Evolutionary conservation across 1,140 invertebrate genomes (phyloP), one percentile per base, ranked within the genome.

Genomic region (Drosophila ficusphila): DNA sequence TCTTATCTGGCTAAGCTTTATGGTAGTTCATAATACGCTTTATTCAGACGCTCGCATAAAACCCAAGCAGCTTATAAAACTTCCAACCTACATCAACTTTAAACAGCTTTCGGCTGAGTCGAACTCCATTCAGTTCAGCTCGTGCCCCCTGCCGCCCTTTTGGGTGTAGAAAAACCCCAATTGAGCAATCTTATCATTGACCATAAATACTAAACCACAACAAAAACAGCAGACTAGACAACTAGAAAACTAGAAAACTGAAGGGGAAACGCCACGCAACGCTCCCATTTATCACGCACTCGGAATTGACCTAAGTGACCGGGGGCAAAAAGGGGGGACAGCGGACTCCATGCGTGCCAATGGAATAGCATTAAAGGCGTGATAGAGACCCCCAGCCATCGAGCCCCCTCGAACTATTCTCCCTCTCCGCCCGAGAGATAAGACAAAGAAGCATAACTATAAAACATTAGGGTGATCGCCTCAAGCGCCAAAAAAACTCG

Each of bases 241-340:
- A n/a, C n/a, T n/a, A n/a, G n/a, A n/a, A n/a, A n/a, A n/a, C n/a
- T 52, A 53, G 23, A 27, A 31, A 8, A 27, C 42, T 23, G 53
- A 7, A 12, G 18, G 16, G n/a, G 14, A 58, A 11, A 56, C 70
- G 76, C 78, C 78, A 79, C 61, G 78, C 78, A 79, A 86, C 69
- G 76, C 73, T 51, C 62, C 81, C 82, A 88, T 86, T 86, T 86
- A 86, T 86, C 81, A 88, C 81, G 82, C 81, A 86, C 82, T 86
- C 68, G 52, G 51, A 70, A 70, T 42, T 86, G 81, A 86, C 82
- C 81, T 77, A 72, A 65, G 81, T 81, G 79, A 85, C 79, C 79
- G 81, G 39, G 52, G 54, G 41, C 38, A 18, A 76, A 48, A 48
- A 51, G 42, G 54, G 18, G 46, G 14, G 25, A 54, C 60, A 48